A percentile compares a stretch with the other conserved stretches of the same genome.
Evolutionary conservation across 2,113 vertebrate genomes (phyloP).

Genomic region (Sakesphorus luctuosus): DNA sequence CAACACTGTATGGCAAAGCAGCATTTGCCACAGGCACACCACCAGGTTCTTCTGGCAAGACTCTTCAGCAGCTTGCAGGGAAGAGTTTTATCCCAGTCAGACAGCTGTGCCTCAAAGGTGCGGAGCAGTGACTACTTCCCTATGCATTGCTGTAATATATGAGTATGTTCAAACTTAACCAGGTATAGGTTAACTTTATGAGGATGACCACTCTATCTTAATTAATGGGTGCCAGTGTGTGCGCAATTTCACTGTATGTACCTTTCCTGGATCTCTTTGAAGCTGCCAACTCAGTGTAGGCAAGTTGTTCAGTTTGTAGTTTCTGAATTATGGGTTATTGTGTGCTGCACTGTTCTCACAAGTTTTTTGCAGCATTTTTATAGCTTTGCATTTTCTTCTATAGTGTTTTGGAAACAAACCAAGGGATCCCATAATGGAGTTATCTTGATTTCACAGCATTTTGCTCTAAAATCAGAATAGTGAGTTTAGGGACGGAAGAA

Average conservation of each 20-base stretch:
- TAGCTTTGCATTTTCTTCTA: neutral
- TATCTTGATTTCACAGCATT: neutral
- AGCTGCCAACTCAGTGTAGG: neutral
- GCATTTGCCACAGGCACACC: slow-evolving; percentile 70
- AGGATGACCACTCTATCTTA: neutral
- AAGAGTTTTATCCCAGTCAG: slow-evolving; percentile 66
- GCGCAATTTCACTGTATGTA: neutral
- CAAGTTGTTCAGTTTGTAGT: neutral
- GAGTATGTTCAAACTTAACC: neutral
- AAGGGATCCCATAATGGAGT: neutral
- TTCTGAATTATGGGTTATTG: neutral
- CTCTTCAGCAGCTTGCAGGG: slow-evolving; percentile 73
- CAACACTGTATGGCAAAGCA: slow-evolving; percentile 54
- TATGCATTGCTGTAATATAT: accelerated
- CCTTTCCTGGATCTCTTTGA: neutral
- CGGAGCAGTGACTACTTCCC: neutral
- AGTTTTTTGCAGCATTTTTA: neutral
- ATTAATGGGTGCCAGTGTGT: neutral
- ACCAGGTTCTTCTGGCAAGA: slow-evolving; percentile 57
- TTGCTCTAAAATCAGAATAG: neutral
- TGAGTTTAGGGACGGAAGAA: neutral
- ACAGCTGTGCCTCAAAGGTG: slow-evolving; percentile 80
- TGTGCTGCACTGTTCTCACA: neutral
- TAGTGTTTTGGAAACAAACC: neutral
- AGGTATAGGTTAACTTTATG: neutral